Base-by-base conservation (phyloP, 2,113 vertebrate genomes). In the Neotoma lepida region DNA sequence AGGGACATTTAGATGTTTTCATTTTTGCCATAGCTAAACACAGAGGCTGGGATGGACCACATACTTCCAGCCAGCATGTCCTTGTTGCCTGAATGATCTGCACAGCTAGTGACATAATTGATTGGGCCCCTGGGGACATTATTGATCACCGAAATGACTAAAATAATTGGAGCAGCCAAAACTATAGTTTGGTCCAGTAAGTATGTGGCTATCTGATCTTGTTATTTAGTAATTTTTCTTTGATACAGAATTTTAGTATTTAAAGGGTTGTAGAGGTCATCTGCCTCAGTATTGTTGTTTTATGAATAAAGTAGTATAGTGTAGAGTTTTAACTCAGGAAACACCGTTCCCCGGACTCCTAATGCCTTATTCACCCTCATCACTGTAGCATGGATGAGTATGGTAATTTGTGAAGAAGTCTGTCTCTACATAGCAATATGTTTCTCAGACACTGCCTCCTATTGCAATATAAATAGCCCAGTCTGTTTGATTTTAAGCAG, bases 121-220 rank as follows among this genome's bases (percentile, higher is more conserved):
- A 96, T 70, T 58, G 41, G 64, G 39, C 78, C 82, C 44, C 73
- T 8, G 17, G 92, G 76, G 95, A 92, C 77, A 49, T 46, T 89
- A 93, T 64, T 86, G 93, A 95, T 96, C 56, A 30, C 39, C 30
- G 86, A 86, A 64, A 89, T 73, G 88, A 64, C 51, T 49, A 35
- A 86, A 93, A 93, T 96, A 90, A 95, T 86, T 81, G 26, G 54
- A 95, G 44, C 89, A 88, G 41, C 64, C 95, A 12, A 61, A 85
- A 94, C 26, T 88, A 64, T 85, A 39, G 17, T 49, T 89, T 82
- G n/a, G 28, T 78, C 30, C 44, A 71, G 56, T 41, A 84, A 96
- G n/a, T 70, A 78, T 82, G 26, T 82, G 51, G 46, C 49, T 68
- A 18, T 95, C 74, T 81, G 88, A 87, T 73, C 66, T 88, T 90